Base-by-base conservation (phyloP, 2,113 vertebrate species). In the Dasyornis broadbenti region DNA sequence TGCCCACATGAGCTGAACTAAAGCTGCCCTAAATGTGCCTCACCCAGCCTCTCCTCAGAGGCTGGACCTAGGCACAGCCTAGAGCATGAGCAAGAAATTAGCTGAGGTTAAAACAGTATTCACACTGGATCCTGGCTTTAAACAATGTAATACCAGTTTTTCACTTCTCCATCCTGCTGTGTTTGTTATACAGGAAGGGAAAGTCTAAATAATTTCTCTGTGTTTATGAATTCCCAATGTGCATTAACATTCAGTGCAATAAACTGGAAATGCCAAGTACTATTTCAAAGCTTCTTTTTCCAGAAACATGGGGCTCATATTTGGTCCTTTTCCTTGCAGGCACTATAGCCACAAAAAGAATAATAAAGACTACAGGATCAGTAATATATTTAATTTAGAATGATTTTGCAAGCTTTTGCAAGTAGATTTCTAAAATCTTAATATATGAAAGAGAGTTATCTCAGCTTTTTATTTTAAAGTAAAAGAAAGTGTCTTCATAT, bases 161-260 rank as follows among this genome's bases (percentile, higher is more conserved):
- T 70, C 79, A 56, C 44, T 89, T 94, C 49, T 92, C 60, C 72
- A 82, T 82, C 64, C 54, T 94, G 60, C 69, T 86, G 61, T 91
- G 73, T 95, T 82, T 88, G 70, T 92, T 95, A 69, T 72, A 92
- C 69, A 88, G 63, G 78, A 77, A 95, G 63, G 39, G n/a, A 93
- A 56, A 84, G 72, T 86, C 44, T 90, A 96, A 97, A 94, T 94
- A 9, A 86, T 92, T 90, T 95, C 57, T 94, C 69, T 3, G 13
- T 92, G 75, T 97, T 97, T 96, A 92, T 96, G 80, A 95, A 97
- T 97, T 96, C 96, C 71, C 89, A 79, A 45, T 94, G 75, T 93
- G 52, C 80, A 83, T 97, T 92, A 96, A 92, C 88, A 94, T 86
- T 94, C 81, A 92, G 64, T 77, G 86, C 86, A 94, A 79, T 95